phyloP scores from a whole-genome alignment of 2,888 invertebrate species.

The Nemurella pictetii region DNA sequence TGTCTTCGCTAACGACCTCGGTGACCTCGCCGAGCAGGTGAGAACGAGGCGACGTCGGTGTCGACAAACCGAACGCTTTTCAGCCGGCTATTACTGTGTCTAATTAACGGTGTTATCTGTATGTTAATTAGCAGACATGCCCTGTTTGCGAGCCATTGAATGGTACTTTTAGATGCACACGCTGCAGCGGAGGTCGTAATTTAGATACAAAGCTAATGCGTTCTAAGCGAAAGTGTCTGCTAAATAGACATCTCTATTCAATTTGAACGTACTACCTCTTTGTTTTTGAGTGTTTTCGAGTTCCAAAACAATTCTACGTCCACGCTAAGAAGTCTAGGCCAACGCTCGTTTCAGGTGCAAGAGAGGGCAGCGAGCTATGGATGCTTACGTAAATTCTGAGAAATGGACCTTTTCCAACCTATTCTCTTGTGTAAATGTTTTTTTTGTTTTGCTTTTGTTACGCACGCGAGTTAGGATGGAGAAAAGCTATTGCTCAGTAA shows the following conservation, averaged over 20 bases:
- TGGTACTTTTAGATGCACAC: neutral
- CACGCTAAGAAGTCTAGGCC: no score
- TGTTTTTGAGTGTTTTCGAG: no score
- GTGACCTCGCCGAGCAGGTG: neutral
- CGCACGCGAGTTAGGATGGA: no score
- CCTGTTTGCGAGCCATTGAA: neutral
- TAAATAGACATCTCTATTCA: neutral
- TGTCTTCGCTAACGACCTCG: neutral
- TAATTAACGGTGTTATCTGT: neutral
- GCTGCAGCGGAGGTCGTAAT: neutral
- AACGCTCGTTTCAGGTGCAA: no score
- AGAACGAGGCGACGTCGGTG: neutral
- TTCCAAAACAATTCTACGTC: no score
- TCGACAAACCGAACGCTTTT: neutral
- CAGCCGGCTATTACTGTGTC: neutral
- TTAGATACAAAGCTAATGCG: neutral
- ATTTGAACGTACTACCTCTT: no score
- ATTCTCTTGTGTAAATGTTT: no score
- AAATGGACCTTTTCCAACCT: no score
- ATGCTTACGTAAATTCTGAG: no score
- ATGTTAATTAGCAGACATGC: neutral
- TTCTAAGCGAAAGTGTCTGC: neutral
- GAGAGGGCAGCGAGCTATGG: no score
- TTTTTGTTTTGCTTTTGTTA: no score
- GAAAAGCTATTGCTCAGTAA: no score